phyloP scores from a whole-genome alignment of 2,888 invertebrate genomes.

The Eupeodes latifasciatus region DNA sequence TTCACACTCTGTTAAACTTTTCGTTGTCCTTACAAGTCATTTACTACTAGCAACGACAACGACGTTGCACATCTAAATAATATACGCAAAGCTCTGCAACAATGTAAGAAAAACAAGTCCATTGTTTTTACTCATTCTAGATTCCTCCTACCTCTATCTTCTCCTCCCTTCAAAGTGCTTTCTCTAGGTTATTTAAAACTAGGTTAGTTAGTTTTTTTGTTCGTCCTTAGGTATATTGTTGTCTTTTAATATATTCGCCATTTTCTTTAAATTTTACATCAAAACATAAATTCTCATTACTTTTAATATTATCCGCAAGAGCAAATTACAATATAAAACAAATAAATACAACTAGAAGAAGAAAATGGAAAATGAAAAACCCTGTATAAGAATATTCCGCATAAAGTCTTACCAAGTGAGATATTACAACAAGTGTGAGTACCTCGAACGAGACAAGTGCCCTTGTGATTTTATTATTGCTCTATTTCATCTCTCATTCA shows the following conservation, averaged over 20 bases:
- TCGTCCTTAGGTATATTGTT: background rate
- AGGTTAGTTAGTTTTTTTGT: conserved; percentile 11
- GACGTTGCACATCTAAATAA: conserved; percentile 6
- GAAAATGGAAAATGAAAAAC: background rate
- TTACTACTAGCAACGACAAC: background rate
- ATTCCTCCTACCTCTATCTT: background rate
- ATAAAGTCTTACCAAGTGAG: conserved; percentile 31
- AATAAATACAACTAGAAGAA: background rate
- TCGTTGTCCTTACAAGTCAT: conserved; percentile 49
- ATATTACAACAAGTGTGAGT: conserved; percentile 9
- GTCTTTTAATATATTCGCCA: too few species aligned
- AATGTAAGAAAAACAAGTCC: background rate
- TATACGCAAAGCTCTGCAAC: conserved; percentile 24
- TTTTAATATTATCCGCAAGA: background rate
- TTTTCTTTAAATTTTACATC: background rate
- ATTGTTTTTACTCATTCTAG: background rate
- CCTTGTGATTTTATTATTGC: conserved; percentile 36
- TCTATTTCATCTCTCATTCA: conserved; percentile 40
- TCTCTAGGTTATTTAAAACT: conserved; percentile 19
- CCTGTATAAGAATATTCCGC: background rate
- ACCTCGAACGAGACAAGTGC: conserved; percentile 23
- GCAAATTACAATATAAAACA: background rate
- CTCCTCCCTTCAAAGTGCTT: background rate
- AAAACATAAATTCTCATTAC: conserved; percentile 3
- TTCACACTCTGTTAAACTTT: conserved; percentile 63